Evolutionary conservation across 2,113 vertebrate species (phyloP), one percentile per base, ranked within the genome.

Genomic region (Cottus gobio): DNA sequence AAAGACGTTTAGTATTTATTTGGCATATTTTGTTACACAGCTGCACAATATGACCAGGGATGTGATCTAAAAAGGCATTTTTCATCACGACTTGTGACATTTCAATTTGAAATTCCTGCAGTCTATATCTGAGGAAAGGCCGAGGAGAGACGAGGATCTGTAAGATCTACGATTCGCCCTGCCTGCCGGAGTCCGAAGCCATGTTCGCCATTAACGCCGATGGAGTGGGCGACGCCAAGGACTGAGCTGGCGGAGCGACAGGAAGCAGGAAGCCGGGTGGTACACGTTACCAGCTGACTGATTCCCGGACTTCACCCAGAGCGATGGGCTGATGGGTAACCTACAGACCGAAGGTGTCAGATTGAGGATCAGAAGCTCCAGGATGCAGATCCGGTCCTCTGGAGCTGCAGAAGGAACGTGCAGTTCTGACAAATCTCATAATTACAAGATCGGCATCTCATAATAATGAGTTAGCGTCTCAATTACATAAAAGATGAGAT

Each of bases 91-190:
- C 22, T n/a, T 52, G 22, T 54, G 52, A 18, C 54, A 1, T 34
- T 64, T 18, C n/a, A n/a, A n/a, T 63, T 12, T 57, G 76, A 28
- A 1, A 2, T 63, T 11, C 26, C 2, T 80, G 15, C 11, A 97
- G 97, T 18, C 79, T 98, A 54, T 98, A 98, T 57, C 91, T 99
- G 89, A 91, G 95, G 50, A 98, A 99, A 87, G 96, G 97, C 77
- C 67, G 94, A 77, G 96, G 97, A 37, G 97, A 98, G 70, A 98
- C 96, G 0, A 92, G 97, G 67, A 97, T 98, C 89, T 98, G 97
- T 86, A 98, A 98, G 87, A 98, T 98, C 72, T 98, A 97, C 0
- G 97, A 98, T 89, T 98, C 95, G 0, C 96, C 95, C 0, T 98
- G 97, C 75, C 95, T 98, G 31, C 97, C 97, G 0, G 95, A 98